phyloP scores from a whole-genome alignment of 2,888 invertebrate genomes.

The Barypeithes pellucidus region DNA sequence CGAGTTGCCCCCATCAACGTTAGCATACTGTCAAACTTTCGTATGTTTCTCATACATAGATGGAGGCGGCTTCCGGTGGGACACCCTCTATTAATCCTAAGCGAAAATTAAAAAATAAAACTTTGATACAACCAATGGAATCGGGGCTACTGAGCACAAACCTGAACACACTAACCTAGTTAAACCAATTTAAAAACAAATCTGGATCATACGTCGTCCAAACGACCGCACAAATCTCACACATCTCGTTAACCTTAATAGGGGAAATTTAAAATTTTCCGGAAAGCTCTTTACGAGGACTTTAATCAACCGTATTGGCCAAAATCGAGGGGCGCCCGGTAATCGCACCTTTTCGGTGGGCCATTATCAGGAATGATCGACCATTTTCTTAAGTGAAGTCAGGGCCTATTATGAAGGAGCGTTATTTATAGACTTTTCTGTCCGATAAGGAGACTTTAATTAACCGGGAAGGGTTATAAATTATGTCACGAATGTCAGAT shows the following conservation, averaged over 20 bases:
- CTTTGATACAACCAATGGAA: no score
- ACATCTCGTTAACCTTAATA: slow-evolving; percentile 2
- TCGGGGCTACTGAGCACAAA: background rate
- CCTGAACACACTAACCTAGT: background rate
- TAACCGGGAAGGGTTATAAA: slow-evolving; percentile 29
- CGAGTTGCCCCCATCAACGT: no score
- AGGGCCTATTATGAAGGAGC: slow-evolving; percentile 40
- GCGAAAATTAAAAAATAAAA: no score
- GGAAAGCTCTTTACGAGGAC: background rate
- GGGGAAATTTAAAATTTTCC: slow-evolving; percentile 9
- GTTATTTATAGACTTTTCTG: slow-evolving; percentile 44
- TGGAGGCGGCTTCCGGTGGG: no score
- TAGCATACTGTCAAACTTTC: no score
- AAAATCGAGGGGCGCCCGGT: slow-evolving; percentile 29
- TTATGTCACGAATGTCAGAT: slow-evolving; percentile 16
- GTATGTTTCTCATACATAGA: no score
- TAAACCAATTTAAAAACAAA: no score
- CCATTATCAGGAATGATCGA: slow-evolving; percentile 49
- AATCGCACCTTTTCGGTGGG: slow-evolving; percentile 45
- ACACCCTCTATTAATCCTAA: no score
- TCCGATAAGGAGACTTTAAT: slow-evolving; percentile 37
- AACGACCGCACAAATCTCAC: background rate
- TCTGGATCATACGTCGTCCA: background rate
- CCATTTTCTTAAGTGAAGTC: slow-evolving; percentile 49
- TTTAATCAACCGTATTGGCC: slow-evolving; percentile 35